Evolutionary conservation across 1,140 invertebrate species (phyloP), one percentile per base, ranked within the genome.

Genomic region (Drosophila kohkoa): DNA sequence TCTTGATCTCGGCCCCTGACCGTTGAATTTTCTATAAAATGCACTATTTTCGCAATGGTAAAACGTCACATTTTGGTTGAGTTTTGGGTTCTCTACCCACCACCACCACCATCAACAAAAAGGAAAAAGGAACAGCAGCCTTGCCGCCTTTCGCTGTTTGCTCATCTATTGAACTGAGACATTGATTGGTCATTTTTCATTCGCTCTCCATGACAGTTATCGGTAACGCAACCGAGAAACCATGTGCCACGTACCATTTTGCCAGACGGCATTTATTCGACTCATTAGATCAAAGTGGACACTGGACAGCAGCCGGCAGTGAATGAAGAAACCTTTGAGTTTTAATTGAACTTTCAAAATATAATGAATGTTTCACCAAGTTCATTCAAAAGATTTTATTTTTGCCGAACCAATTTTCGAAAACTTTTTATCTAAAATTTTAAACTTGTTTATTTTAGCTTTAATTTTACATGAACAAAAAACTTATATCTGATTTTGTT

Each of bases 171-270:
- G 57, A 89, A 83, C 80, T 83, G 80, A 85, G 81, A 89, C 85
- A 89, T 90, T 89, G 85, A 79, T 85, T 90, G 86, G 86, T 89
- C 81, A 89, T 89, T 89, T 89, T 89, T 89, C 85, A 89, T 89
- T 85, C 71, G 38, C 77, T 13, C 59, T 57, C 72, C 86, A 65
- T 90, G 85, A 89, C 85, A 90, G 78, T 81, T 89, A 79, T 89
- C 77, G 86, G 80, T 51, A 74, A 28, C 62, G 65, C 72, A 58
- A 63, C 60, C 62, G 35, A 30, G 52, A 60, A 58, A 32, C 68
- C 74, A 77, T 74, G 68, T 63, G 80, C 77, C 60, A 38, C 20
- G 3, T 25, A 15, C 25, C 54, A 58, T 64, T 48, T 59, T 8
- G 63, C 52, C 65, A 64, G 54, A 43, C 54, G 48, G 60, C 70